Evolutionary conservation across 1,140 invertebrate species (phyloP).

Genomic region (Sycobia sp.): DNA sequence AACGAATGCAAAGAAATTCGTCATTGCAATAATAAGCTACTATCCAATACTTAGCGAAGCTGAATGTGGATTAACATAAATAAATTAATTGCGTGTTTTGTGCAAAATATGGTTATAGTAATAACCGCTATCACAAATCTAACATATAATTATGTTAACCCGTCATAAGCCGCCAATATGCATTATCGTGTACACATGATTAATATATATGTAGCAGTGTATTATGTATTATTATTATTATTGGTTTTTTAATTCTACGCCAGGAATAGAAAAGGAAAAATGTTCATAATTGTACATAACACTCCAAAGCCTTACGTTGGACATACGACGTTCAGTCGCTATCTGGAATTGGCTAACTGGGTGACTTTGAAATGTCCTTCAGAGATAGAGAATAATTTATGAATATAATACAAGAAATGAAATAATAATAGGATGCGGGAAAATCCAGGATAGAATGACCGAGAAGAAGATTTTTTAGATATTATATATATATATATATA

Average conservation of each 20-base stretch:
- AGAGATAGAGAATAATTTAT: too few relatives aligned
- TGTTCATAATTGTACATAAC: conserved; percentile 54
- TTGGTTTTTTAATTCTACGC: conserved; percentile 19
- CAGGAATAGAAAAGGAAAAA: conserved; percentile 31
- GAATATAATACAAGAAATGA: conserved; percentile 17
- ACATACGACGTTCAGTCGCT: conserved; percentile 30
- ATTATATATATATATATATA: background rate
- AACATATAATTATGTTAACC: conserved; percentile 29
- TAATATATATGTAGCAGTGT: conserved; percentile 9
- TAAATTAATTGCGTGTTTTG: too few relatives aligned
- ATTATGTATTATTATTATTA: conserved; percentile 15
- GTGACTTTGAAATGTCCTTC: conserved; percentile 21
- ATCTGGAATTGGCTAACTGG: conserved; percentile 29
- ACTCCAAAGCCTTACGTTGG: conserved; percentile 34
- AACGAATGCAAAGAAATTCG: conserved; percentile 1
- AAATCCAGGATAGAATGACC: background rate
- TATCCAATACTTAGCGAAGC: too few relatives aligned
- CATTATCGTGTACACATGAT: conserved; percentile 13
- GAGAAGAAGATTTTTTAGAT: background rate
- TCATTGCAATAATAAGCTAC: background rate
- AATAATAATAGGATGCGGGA: conserved; percentile 7
- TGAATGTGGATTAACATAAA: background rate
- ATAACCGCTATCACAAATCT: conserved; percentile 18
- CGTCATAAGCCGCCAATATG: conserved; percentile 16
- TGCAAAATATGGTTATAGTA: background rate